These are phyloP conservation scores for Synergus umbraculus DNA, from an alignment of 2,888 invertebrate genomes.

Conservation along the genomic window DNA sequence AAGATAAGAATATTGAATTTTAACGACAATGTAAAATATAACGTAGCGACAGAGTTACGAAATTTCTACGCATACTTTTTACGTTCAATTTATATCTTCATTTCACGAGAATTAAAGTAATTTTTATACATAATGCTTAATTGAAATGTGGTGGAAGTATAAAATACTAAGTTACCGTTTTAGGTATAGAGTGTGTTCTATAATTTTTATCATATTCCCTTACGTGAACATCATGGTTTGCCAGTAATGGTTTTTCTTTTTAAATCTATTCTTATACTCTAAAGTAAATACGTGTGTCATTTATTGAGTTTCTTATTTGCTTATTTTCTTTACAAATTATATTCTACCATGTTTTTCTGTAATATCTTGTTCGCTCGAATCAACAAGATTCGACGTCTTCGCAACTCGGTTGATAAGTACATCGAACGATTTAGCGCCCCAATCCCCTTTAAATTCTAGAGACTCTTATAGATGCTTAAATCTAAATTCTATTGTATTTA, in stretches of 20 bases:
- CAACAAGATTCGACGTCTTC: conserved; percentile 41
- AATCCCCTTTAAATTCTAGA: conserved; percentile 50
- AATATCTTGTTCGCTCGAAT: conserved; percentile 44
- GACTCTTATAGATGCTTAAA: conserved; percentile 50
- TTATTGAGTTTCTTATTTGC: conserved; percentile 39
- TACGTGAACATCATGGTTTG: conserved; percentile 14
- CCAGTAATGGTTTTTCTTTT: conserved; percentile 29
- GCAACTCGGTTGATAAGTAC: conserved; percentile 55
- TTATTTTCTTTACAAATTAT: conserved; percentile 41
- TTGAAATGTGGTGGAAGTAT: conserved; percentile 68
- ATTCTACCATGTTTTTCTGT: conserved; percentile 47
- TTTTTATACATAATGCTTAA: conserved; percentile 61
- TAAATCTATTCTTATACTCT: conserved; percentile 42
- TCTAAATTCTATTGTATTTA: conserved; percentile 50
- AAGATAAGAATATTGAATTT: conserved; percentile 39
- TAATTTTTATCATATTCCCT: conserved; percentile 32
- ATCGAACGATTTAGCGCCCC: conserved; percentile 53
- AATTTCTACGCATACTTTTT: conserved; percentile 60
- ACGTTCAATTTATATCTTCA: conserved; percentile 71
- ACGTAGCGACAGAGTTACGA: conserved; percentile 54
- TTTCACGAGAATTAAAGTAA: conserved; percentile 66
- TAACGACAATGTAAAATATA: conserved; percentile 52
- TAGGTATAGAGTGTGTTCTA: conserved; percentile 50
- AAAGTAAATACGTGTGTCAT: conserved; percentile 47
- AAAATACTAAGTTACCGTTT: conserved; percentile 66